phyloP scores from a whole-genome alignment of 92 coral and sea anemone genomes.

The Isaurus tuberculatus region DNA sequence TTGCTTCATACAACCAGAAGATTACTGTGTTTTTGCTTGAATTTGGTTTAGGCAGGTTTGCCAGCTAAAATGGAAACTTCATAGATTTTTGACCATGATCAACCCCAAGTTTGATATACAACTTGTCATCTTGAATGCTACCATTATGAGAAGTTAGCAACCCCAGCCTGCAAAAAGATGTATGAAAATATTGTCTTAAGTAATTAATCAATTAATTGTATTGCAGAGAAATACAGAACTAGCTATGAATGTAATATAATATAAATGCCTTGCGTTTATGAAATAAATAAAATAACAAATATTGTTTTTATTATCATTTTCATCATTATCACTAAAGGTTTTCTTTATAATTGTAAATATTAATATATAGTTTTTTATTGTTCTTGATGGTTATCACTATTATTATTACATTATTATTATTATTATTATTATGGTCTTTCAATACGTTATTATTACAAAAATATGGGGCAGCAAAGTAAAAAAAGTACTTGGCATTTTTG shows the following conservation, averaged over 20 bases:
- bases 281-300: not conserved
- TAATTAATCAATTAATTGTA: not conserved
- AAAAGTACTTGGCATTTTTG: slow-evolving; percentile 8
- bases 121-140: not conserved
- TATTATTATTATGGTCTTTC: too few species aligned
- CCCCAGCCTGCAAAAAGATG: not conserved
- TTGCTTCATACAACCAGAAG: not conserved
- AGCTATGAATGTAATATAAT: too few species aligned
- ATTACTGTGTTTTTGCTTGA: slow-evolving; percentile 16
- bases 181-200: not conserved
- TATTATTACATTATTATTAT: too few species aligned
- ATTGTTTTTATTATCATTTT: not conserved
- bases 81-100: slow-evolving; percentile 22
- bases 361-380: too few species aligned
- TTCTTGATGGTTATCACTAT: too few species aligned
- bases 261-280: not conserved
- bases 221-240: not conserved
- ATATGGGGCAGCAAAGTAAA: not conserved
- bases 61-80: slow-evolving; percentile 21
- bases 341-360: too few species aligned
- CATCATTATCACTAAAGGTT: not conserved
- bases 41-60: slow-evolving; percentile 9
- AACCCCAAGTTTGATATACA: not conserved
- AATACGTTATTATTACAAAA: not conserved
- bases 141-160: not conserved